A percentile compares a stretch with the other conserved stretches of the same genome.
Evolutionary conservation across 2,797 vertebrate species (phyloP).

Genomic region (Coreius guichenoti): DNA sequence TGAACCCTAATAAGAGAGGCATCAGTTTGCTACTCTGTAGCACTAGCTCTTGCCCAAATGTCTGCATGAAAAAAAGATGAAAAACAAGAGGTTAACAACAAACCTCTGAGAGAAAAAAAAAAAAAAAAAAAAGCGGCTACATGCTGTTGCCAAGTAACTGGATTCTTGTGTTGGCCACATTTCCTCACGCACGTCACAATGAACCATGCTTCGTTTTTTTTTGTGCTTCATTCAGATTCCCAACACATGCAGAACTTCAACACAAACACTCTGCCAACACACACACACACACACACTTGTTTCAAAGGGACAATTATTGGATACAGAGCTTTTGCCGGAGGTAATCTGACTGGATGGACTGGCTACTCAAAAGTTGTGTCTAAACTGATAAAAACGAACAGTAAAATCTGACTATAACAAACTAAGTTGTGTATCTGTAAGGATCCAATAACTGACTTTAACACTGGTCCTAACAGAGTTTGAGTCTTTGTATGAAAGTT

Average conservation of each 20-base stretch:
- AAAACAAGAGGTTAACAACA: slow-evolving; percentile 14
- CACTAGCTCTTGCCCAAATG: slow-evolving; percentile 36
- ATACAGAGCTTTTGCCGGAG: slow-evolving; percentile 16
- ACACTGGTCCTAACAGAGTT: not conserved
- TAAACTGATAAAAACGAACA: not conserved
- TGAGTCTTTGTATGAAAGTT: slow-evolving; percentile 6
- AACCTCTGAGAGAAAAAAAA: not conserved
- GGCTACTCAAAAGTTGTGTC: not conserved
- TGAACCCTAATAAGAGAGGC: not conserved
- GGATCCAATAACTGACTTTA: not conserved
- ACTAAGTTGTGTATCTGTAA: not conserved
- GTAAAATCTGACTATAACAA: not conserved
- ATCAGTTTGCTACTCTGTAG: slow-evolving; percentile 32
- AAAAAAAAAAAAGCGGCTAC: slow-evolving; percentile 21
- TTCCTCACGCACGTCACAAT: slow-evolving; percentile 49
- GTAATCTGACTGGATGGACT: slow-evolving; percentile 21
- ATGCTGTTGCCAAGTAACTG: slow-evolving; percentile 62
- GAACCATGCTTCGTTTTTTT: slow-evolving; percentile 24
- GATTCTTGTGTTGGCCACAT: slow-evolving; percentile 53
- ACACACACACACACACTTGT: not conserved
- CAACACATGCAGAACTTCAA: slow-evolving; percentile 44
- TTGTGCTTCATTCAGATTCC: slow-evolving; percentile 59
- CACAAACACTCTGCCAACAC: slow-evolving; percentile 28
- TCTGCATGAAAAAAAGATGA: slow-evolving; percentile 37
- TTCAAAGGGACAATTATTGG: not conserved